These are phyloP conservation scores for Oreochromis grahami DNA, from an alignment of 2,797 vertebrate species.

Conservation along the genomic window DNA sequence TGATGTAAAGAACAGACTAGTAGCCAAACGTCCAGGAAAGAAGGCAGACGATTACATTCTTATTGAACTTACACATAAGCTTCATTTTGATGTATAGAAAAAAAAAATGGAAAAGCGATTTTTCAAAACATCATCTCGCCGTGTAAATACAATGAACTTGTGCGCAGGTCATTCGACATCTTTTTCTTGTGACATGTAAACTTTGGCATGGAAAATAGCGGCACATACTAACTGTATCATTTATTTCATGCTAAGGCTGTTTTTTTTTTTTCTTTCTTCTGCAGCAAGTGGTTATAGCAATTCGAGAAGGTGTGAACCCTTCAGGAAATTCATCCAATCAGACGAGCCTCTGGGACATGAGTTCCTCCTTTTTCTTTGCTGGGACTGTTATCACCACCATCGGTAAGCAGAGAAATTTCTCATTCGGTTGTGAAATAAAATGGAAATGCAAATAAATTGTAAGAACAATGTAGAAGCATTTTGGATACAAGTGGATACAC, in stretches of 20 bases:
- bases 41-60: not conserved
- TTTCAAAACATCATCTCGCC: not conserved
- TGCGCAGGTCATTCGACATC: not conserved
- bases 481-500: not conserved
- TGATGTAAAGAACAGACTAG: not conserved
- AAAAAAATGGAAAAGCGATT: not conserved
- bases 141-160: not conserved
- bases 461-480: not conserved
- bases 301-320: constrained; percentile 94
- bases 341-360: constrained; percentile 97
- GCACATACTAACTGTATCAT: not conserved
- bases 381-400: constrained; percentile 99
- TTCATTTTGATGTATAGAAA: not conserved
- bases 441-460: not conserved
- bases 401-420: constrained; percentile 78
- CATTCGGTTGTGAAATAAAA: not conserved
- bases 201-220: not conserved
- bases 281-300: constrained; percentile 94
- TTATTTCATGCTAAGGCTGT: not conserved
- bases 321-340: constrained; percentile 89
- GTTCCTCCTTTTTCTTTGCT: constrained; percentile 98
- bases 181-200: not conserved
- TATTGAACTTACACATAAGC: not conserved
- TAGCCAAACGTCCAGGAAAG: not conserved
- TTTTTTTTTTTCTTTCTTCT: constrained; percentile 14